phyloP scores from a whole-genome alignment of 2,888 invertebrate species.

The Cephus pygmeus region DNA sequence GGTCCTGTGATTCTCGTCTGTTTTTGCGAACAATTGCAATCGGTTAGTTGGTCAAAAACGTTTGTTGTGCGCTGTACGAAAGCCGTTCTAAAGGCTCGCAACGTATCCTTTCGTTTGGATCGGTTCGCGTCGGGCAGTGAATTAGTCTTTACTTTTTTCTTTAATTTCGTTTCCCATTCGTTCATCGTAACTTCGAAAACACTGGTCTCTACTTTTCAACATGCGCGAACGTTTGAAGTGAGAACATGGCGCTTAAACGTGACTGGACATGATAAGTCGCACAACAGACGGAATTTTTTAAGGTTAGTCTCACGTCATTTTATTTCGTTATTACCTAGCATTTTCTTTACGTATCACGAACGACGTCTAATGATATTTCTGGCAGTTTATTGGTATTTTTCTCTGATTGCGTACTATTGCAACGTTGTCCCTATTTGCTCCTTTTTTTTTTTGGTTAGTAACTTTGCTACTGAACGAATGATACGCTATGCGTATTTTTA shows the following conservation, averaged over 20 bases:
- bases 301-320: constrained; percentile 49
- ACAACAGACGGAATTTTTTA: constrained; percentile 37
- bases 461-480: not conserved
- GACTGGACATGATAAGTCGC: constrained; percentile 51
- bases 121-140: not conserved
- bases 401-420: not conserved
- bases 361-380: not conserved
- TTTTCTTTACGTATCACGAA: not conserved
- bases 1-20: constrained; percentile 34
- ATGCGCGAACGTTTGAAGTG: constrained; percentile 56
- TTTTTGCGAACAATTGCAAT: constrained; percentile 38
- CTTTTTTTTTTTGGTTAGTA: not conserved
- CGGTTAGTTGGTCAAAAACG: not conserved
- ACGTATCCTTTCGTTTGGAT: not conserved
- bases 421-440: not conserved
- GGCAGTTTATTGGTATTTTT: not conserved
- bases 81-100: not conserved
- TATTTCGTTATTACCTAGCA: not conserved
- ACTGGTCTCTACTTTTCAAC: constrained; percentile 26
- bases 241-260: constrained; percentile 59
- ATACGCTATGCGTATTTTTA: not conserved
- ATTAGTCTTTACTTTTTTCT: not conserved
- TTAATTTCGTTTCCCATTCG: not conserved
- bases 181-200: not conserved
- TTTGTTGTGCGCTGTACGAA: not conserved